A percentile compares a stretch with the other conserved stretches of the same genome.
Conservation (phyloP, 2,888 invertebrate species). For the Mesodorylaimus sp. region DNA sequence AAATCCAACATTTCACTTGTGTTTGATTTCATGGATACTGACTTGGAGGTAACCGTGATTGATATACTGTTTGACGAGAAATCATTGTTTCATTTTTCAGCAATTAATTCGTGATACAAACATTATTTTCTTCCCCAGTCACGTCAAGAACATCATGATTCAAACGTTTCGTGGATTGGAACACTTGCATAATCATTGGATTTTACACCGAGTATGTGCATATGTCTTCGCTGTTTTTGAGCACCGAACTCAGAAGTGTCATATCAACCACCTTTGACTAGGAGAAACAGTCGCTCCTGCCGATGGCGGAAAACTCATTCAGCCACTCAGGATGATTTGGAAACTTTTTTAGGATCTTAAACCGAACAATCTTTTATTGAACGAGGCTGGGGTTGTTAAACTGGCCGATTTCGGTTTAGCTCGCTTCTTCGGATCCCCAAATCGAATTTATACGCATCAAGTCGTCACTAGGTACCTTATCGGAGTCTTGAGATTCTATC, state of each 20-base stretch:
- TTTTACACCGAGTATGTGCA: conserved; percentile 58
- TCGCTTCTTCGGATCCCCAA: conserved; percentile 88
- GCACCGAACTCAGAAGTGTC: too few species aligned
- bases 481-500: conserved; percentile 6
- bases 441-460: conserved; percentile 77
- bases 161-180: conserved; percentile 87
- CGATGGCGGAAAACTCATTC: too few species aligned
- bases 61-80: neutral
- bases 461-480: conserved; percentile 64
- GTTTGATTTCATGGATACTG: conserved; percentile 99
- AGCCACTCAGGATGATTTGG: too few species aligned
- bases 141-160: conserved; percentile 84
- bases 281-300: neutral
- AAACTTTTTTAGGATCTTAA: conserved; percentile 63
- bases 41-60: conserved; percentile 56
- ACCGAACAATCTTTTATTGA: conserved; percentile 91
- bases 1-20: conserved; percentile 92
- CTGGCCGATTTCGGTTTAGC: conserved; percentile 98
- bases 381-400: conserved; percentile 73
- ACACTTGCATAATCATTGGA: conserved; percentile 84
- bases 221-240: too few species aligned
- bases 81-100: conserved; percentile 13
- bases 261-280: too few species aligned
- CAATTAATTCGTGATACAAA: conserved; percentile 45
- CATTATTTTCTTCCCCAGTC: conserved; percentile 68